Percentiles rank a stretch among this genome's conserved stretches.
phyloP scores from a whole-genome alignment of 1,140 invertebrate species.

The Aphelenchoides besseyi region DNA sequence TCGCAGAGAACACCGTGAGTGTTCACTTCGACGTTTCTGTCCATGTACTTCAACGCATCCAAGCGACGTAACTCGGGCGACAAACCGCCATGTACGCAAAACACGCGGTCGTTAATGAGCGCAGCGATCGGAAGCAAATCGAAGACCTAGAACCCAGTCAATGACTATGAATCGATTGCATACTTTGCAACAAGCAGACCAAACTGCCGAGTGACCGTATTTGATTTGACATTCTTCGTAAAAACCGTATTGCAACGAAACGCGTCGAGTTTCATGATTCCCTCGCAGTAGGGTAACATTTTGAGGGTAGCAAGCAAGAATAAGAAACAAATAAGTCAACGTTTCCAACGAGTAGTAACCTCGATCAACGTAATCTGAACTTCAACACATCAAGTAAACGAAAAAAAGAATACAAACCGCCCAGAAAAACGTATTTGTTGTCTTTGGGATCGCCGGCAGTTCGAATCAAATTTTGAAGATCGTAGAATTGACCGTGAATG shows the following conservation, averaged over 20 bases:
- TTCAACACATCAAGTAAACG: slow-evolving; percentile 19
- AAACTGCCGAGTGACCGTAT: slow-evolving; percentile 62
- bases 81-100: slow-evolving; percentile 43
- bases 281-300: slow-evolving; percentile 92
- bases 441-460: slow-evolving; percentile 81
- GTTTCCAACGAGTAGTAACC: slow-evolving; percentile 99
- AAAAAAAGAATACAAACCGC: slow-evolving; percentile 36
- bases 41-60: slow-evolving; percentile 45
- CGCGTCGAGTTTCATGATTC: slow-evolving; percentile 90
- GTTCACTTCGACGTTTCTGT: slow-evolving; percentile 57
- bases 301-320: slow-evolving; percentile 97
- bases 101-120: slow-evolving; percentile 54
- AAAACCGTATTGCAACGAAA: slow-evolving; percentile 75
- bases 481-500: slow-evolving; percentile 72
- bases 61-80: slow-evolving; percentile 55
- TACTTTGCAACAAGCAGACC: slow-evolving; percentile 55
- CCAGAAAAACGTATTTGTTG: slow-evolving; percentile 50
- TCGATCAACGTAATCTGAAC: slow-evolving; percentile 85
- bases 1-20: slow-evolving; percentile 55
- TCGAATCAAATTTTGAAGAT: slow-evolving; percentile 96
- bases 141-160: slow-evolving; percentile 52
- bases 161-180: slow-evolving; percentile 1
- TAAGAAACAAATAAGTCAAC: slow-evolving; percentile 86
- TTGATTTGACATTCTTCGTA: slow-evolving; percentile 63
- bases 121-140: slow-evolving; percentile 59